A percentile compares a stretch with the other conserved stretches of the same genome.
Evolutionary conservation across 2,797 vertebrate genomes (phyloP).

Genomic region (Alca torda): DNA sequence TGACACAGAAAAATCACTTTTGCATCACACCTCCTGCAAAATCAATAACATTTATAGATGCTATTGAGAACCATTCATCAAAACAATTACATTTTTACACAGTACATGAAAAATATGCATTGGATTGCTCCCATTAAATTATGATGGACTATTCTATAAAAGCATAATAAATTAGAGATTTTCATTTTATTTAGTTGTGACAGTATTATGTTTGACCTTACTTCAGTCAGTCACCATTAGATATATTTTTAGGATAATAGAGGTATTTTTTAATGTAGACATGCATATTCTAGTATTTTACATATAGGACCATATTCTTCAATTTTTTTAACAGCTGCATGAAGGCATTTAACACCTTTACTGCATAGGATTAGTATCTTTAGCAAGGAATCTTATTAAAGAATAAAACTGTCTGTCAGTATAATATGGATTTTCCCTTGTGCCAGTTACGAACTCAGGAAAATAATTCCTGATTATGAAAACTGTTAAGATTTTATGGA

Average conservation of each 20-base stretch:
- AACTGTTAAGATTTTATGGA: not conserved
- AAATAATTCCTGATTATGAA: not conserved
- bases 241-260: slow-evolving; percentile 8
- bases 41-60: slow-evolving; percentile 59
- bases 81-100: slow-evolving; percentile 56
- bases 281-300: not conserved
- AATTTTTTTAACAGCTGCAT: not conserved
- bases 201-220: slow-evolving; percentile 56
- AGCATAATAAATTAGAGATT: slow-evolving; percentile 49
- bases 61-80: slow-evolving; percentile 57
- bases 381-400: not conserved
- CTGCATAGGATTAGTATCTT: not conserved
- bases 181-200: slow-evolving; percentile 54
- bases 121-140: slow-evolving; percentile 39
- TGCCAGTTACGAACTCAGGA: not conserved
- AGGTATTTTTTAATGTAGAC: slow-evolving; percentile 25
- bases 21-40: slow-evolving; percentile 28
- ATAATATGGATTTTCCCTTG: not conserved
- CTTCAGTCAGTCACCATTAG: not conserved
- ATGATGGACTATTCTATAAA: slow-evolving; percentile 45
- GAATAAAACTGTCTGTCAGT: not conserved
- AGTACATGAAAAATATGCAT: slow-evolving; percentile 44
- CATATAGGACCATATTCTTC: not conserved
- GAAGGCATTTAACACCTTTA: not conserved
- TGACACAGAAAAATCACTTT: slow-evolving; percentile 46